Conservation (phyloP, 2,113 vertebrate genomes). For the Dicerorhinus sumatrensis region DNA sequence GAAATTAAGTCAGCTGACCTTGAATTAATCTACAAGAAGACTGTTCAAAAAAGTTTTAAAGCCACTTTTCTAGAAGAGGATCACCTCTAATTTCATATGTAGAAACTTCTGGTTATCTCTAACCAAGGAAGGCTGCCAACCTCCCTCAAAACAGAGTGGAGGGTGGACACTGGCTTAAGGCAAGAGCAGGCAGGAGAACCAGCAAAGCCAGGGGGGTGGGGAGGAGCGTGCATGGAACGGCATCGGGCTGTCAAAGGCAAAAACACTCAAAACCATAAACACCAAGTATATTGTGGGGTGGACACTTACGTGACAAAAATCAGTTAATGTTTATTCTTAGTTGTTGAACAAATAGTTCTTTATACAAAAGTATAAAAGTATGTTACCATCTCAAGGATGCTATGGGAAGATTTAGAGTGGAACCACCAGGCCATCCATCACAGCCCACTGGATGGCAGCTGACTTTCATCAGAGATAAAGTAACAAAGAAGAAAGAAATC, state of each 20-base stretch:
- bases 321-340: background rate
- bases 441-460: background rate
- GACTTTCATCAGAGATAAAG: no score
- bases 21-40: background rate
- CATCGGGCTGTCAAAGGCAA: no score
- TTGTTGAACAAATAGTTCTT: background rate
- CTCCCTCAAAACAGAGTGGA: background rate
- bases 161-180: background rate
- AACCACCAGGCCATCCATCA: background rate
- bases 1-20: background rate
- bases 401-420: no score
- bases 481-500: background rate
- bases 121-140: background rate
- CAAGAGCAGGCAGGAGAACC: background rate
- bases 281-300: background rate
- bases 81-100: rapidly evolving
- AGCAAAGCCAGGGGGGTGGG: no score
- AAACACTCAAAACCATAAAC: no score
- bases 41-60: background rate
- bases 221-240: rapidly evolving
- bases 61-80: background rate
- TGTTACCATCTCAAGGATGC: background rate
- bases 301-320: background rate
- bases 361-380: background rate
- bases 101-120: background rate